phyloP scores from a whole-genome alignment of 2,888 invertebrate genomes.

The Spicauda simplicius region DNA sequence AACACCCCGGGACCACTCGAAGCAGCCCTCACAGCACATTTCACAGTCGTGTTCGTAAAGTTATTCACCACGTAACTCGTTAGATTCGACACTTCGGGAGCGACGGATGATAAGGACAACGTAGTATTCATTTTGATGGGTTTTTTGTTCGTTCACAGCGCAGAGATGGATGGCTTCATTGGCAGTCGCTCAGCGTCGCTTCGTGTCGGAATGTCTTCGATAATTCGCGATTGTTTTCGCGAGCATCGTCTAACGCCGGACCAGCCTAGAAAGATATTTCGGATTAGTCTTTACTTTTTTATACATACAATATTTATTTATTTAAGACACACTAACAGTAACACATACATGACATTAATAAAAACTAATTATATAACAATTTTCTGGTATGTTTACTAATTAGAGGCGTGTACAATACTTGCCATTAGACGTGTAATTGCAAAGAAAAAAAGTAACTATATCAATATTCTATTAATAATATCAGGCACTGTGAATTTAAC shows the following conservation, averaged over 20 bases:
- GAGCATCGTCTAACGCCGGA: slow-evolving; percentile 15
- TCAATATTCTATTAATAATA: too few species aligned
- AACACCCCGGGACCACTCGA: slow-evolving; percentile 44
- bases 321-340: too few species aligned
- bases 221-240: slow-evolving; percentile 34
- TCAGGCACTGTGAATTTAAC: too few species aligned
- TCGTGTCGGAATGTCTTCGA: slow-evolving; percentile 27
- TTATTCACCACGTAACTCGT: slow-evolving; percentile 30
- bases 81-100: background rate
- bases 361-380: too few species aligned
- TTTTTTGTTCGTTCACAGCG: slow-evolving; percentile 15
- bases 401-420: too few species aligned
- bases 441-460: too few species aligned
- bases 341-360: too few species aligned
- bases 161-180: slow-evolving; percentile 19
- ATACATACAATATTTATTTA: background rate
- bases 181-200: slow-evolving; percentile 20
- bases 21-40: background rate
- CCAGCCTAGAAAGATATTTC: slow-evolving; percentile 25
- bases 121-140: slow-evolving; percentile 17
- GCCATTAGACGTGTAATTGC: too few species aligned
- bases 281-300: slow-evolving; percentile 28
- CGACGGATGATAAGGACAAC: background rate
- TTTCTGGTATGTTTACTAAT: too few species aligned
- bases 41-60: slow-evolving; percentile 40